Evolutionary conservation across 2,797 vertebrate genomes (phyloP).

Genomic region (Megaceryle alcyon): DNA sequence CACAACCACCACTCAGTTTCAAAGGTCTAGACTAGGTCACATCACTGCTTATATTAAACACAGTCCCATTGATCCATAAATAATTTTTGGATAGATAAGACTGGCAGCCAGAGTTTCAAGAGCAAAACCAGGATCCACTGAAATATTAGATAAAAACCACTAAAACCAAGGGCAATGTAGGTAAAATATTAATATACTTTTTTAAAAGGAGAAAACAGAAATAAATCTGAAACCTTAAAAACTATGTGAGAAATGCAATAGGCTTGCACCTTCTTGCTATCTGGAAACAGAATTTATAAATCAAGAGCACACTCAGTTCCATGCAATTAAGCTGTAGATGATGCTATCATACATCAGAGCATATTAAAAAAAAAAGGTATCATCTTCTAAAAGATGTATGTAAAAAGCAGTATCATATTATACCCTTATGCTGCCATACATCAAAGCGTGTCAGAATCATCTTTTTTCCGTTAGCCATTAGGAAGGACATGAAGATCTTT

Average conservation of each 20-base stretch:
- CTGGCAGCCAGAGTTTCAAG: background rate
- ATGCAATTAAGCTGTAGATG: background rate
- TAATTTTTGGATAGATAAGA: background rate
- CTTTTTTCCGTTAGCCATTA: background rate
- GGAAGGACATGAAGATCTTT: background rate
- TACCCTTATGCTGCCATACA: background rate
- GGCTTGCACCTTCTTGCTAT: background rate
- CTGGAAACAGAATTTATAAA: background rate
- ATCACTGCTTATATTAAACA: background rate
- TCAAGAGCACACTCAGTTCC: background rate
- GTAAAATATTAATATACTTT: background rate
- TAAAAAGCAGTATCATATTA: too few species aligned
- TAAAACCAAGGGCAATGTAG: background rate
- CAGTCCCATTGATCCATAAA: background rate
- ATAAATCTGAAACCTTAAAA: background rate
- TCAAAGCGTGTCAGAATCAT: background rate
- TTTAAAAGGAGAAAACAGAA: background rate
- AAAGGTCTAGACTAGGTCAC: background rate
- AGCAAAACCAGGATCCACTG: rapidly evolving
- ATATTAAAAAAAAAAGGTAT: too few species aligned
- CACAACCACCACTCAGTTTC: background rate
- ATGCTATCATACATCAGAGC: background rate
- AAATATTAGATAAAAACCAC: background rate
- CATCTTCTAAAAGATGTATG: too few species aligned
- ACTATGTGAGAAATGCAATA: background rate